Conservation (phyloP, 2,113 vertebrate genomes). For the Chaetops frenatus region DNA sequence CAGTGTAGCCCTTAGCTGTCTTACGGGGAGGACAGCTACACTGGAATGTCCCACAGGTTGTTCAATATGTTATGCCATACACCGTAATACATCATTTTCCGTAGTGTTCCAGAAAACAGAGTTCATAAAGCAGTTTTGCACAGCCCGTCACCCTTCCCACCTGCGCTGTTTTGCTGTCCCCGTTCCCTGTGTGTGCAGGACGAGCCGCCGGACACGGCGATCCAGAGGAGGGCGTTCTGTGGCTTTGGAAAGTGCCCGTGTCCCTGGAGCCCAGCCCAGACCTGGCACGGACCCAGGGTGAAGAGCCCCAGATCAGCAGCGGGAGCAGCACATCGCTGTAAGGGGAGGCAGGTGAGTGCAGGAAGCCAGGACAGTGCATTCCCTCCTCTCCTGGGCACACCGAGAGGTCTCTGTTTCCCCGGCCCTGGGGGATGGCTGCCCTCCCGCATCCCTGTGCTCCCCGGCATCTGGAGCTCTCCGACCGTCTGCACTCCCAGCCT, state of each 20-base stretch:
- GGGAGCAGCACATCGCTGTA: fast-evolving
- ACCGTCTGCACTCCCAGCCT: too few relatives aligned
- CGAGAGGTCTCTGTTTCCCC: fast-evolving
- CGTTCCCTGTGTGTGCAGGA: fast-evolving
- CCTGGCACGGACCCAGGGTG: fast-evolving
- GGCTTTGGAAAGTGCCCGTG: background rate
- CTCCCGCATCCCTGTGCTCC: background rate
- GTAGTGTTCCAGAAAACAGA: background rate
- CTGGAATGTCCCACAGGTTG: background rate
- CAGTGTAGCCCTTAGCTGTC: background rate
- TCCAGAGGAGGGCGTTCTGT: slow-evolving; percentile 46
- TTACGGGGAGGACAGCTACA: fast-evolving
- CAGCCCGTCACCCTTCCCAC: background rate
- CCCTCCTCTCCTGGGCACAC: background rate
- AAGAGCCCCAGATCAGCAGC: fast-evolving
- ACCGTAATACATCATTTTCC: background rate
- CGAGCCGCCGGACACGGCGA: background rate
- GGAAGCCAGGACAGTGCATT: fast-evolving
- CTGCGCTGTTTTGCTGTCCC: fast-evolving
- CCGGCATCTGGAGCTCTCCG: background rate
- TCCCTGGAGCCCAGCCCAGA: background rate
- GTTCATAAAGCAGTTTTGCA: background rate
- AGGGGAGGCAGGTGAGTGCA: background rate
- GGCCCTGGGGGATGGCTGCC: background rate
- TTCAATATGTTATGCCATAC: background rate